Base-by-base conservation (phyloP, 2,888 invertebrate genomes). In the Dicranocentrus wangi region DNA sequence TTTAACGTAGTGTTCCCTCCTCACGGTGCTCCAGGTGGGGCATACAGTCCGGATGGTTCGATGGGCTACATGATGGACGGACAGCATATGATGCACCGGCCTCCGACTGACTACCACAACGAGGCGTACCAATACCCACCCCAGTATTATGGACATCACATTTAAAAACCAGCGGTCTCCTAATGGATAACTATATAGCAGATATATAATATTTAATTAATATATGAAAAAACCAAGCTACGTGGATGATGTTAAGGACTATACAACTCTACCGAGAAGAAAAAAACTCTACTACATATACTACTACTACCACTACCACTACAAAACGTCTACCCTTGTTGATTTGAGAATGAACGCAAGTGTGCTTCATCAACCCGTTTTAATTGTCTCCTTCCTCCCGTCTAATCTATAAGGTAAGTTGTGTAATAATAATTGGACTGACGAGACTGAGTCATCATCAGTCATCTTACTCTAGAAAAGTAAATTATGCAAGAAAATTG, bases 21-120 rank as follows among this genome's bases (percentile, higher is more conserved):
- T 87, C 95, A 95, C 90, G 95, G 96, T 91, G 96, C 96, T 90
- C 96, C 97, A 88, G 95, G 95, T 91, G 63, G 63, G 61, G 94
- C 94, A 87, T 98, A 98, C 92, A 97, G 97, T 91, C 97, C 97
- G 87, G 98, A 98, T 90, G 96, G 95, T 88, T 93, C 94, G 89
- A 96, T 97, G 90, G 96, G 97, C 90, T 97, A 97, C 95, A 97
- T 97, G 96, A 89, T 90, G 89, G 97, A 98, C 91, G 95, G 95
- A 88, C 95, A 96, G 88, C 95, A 95, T 91, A 96, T 96, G 96
- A 95, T 96, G 94, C 96, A 96, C 92, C 94, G 96, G 92, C 95
- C 96, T 88, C 95, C 96, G 87, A 94, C 96, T 82, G 93, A 94
- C 91, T 96, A 95, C 93, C 95, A 95, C 92, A 95, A 95, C 91